Base-by-base conservation (phyloP, 2,888 invertebrate species). In the Seira sanloemensis region DNA sequence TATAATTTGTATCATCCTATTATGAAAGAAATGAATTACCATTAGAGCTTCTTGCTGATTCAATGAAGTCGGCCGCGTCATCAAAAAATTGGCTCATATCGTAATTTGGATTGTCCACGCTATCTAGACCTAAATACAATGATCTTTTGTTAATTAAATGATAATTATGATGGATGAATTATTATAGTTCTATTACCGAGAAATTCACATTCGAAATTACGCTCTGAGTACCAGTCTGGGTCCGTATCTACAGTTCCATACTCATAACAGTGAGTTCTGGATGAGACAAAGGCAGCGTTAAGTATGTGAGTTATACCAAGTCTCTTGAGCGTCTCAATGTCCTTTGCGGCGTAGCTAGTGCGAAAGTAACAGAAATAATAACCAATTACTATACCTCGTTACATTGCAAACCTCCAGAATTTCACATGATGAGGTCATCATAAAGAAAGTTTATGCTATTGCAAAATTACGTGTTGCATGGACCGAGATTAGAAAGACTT, bases 261-360 rank as follows among this genome's bases (percentile, higher is more conserved):
- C 2, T 84, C 84, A 58, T 84, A 84, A 74, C 19, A 84, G 37
- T 68, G 58, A 1, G 84, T 79, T 68, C 71, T 74, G 23, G 84
- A 66, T 37, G 86, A 84, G 0, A 92, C 92, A 50, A 91, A 90
- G 2, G 92, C 92, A n/a, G 91, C 91, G 86, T 92, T 92, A 67
- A 92, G 84, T 0, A 92, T 91, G 87, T 92, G 92, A 0, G 92
- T 92, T 50, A 92, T 90, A 12, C 92, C 91, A 75, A 91, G 85
- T 21, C 90, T 87, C 73, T 90, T 90, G 54, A 92, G 89, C 18
- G 90, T 88, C 19, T 88, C 84, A 16, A 86, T 80, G 26, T 86
- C 81, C 72, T 86, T 86, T 69, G 86, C 86, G 0, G 83, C 76
- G 23, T 65, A 78, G 26, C 86, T 86, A n/a, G 21, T 50, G 27